Base-by-base conservation (phyloP, 1,140 invertebrate species). In the Polypedilum pembai region DNA sequence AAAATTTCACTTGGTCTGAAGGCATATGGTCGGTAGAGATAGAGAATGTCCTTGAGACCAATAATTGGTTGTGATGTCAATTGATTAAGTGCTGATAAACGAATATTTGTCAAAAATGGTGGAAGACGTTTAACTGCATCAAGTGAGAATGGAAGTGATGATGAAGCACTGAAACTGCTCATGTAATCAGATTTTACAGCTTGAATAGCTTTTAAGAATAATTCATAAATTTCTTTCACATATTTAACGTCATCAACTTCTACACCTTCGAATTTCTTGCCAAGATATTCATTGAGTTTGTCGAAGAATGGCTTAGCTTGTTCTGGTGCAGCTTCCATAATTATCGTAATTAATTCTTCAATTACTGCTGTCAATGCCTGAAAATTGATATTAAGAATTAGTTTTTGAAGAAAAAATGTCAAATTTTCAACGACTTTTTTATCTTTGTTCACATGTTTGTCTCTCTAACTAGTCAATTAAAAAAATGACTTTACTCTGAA, bases 71-170 rank as follows among this genome's bases (percentile, higher is more conserved):
- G 84, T 40, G 85, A 85, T 0, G 85, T 45, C 3, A 91, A 7
- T 73, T 87, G 85, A 78, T 85, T 87, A 3, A 91, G n/a, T 0
- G 86, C 20, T 21, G 88, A 91, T 41, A 88, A 81, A 72, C 81
- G 84, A 10, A 87, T 76, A 69, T 69, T 69, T 8, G 81, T 82
- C 0, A 83, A 78, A 1, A 86, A 75, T 66, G 79, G 79, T 1
- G 87, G 86, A 0, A 88, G 33, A 7, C 83, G 80, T 1, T 78
- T 77, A 8, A 86, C 73, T n/a, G 79, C 73, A 17, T 83, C 82
- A 0, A 84, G 45, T 20, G 83, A 80, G 0, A 80, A 40, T 0
- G 83, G 82, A 5, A 79, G 76, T 15, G 77, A 18, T 45, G 76
- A 73, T 73, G 15, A 45, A 12, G 15, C 12, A 73, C 40, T 41